Evolutionary conservation across 2,797 vertebrate genomes (phyloP).

Genomic region (Chrosomus eos): DNA sequence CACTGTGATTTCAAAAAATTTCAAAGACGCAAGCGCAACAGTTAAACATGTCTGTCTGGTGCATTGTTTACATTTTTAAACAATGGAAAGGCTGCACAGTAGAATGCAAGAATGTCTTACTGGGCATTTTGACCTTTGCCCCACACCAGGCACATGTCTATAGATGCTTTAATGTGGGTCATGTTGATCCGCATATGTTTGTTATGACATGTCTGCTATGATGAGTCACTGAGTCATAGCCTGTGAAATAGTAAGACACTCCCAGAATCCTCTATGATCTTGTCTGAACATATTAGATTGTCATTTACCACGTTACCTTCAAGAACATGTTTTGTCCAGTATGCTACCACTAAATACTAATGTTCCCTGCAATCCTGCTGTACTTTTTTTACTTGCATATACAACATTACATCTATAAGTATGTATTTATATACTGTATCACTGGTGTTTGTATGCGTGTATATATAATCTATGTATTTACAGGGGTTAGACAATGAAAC

Average conservation of each 20-base stretch:
- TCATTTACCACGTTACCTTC: neutral
- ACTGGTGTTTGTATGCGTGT: neutral
- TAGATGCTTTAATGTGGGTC: neutral
- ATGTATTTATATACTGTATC: neutral
- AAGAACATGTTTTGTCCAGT: neutral
- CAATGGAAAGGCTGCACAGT: neutral
- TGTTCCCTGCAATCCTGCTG: neutral
- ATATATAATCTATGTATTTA: neutral
- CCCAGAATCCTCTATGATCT: neutral
- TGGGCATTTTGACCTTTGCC: neutral
- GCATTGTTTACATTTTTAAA: neutral
- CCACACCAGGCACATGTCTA: too few species aligned
- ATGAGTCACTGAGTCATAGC: neutral
- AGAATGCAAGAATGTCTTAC: neutral
- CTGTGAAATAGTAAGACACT: neutral
- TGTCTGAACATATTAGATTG: conserved; percentile 9
- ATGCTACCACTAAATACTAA: neutral
- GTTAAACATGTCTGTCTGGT: neutral
- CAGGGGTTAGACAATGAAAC: too few species aligned
- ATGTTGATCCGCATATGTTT: neutral
- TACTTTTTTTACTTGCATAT: neutral
- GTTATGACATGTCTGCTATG: neutral
- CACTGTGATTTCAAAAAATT: too few species aligned
- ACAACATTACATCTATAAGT: too few species aligned
- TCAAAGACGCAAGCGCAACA: neutral